Base-by-base conservation (phyloP, 30 jellyfish, hydroid and myxozoan genomes). In the Aurelia aurita region DNA sequence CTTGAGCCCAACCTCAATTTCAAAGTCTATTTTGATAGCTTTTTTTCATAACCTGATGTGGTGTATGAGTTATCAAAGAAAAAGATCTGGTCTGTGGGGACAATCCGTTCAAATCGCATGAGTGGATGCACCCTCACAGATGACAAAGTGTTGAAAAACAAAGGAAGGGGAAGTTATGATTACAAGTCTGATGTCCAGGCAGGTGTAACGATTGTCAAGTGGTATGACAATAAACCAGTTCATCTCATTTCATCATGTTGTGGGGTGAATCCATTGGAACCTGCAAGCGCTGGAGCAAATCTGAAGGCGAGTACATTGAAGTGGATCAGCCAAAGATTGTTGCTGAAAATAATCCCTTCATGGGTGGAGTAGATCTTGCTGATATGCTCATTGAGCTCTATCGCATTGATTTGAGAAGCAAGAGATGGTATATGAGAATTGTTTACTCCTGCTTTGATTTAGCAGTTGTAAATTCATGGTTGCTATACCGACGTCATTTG, bases 211-310 rank as follows among this genome's bases (percentile, higher is more conserved):
- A 63, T 89, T 73, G 91, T 83, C 22, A 82, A 69, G 74, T 83
- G 96, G 91, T 51, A 58, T 39, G 97, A 89, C 75, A 89, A 89
- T 79, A 89, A 64, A 73, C 74, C 86, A 8, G 96, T 89, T 2
- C 97, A 89, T 44, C 85, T 32, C 7, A 46, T 67, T 15, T 67
- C 79, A 12, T 21, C 79, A 20, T 27, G 26, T 67, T 31, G 61
- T 67, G 79, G 75, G 10, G 25, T 16, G 15, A 80, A 72, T 8
- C 79, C 74, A 35, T n/a, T n/a, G 85, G 85, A 21, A 72, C 12
- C 15, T 15, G 77, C 44, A 35, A 34, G 35, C 28, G 85, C 9
- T 34, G 85, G 85, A 46, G 78, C 44, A 46, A 19, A 10, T 14
- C 28, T 13, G 78, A 35, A 9, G 18, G 39, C 18, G 39, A 12